phyloP scores from a whole-genome alignment of 1,140 invertebrate species.

The Solenopsis fugax region DNA sequence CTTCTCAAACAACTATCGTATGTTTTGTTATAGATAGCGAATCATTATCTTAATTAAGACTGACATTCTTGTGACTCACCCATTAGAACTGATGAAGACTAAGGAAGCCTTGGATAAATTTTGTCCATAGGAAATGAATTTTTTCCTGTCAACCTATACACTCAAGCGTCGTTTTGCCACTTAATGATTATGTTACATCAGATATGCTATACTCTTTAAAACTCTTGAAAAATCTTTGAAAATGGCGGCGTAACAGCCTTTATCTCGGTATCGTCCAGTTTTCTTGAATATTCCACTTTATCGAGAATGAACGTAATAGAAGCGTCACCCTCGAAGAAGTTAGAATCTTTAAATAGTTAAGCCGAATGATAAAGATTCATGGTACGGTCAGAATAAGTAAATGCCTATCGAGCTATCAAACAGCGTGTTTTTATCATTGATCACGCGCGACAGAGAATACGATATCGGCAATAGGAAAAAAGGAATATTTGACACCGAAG shows the following conservation, averaged over 20 bases:
- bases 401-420: constrained; percentile 24
- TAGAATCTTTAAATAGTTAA: constrained; percentile 30
- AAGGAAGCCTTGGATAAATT: too few relatives aligned
- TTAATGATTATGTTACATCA: constrained; percentile 47
- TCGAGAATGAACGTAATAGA: neutral
- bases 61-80: too few relatives aligned
- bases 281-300: neutral
- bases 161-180: constrained; percentile 43
- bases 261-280: neutral
- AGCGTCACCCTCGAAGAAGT: neutral
- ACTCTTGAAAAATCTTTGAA: constrained; percentile 48
- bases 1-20: too few relatives aligned
- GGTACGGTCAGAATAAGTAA: constrained; percentile 7
- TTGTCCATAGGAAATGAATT: too few relatives aligned
- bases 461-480: neutral
- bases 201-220: constrained; percentile 24
- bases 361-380: neutral
- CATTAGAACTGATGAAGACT: too few relatives aligned
- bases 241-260: constrained; percentile 21
- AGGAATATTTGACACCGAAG: neutral
- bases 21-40: too few relatives aligned
- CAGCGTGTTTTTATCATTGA: constrained; percentile 16
- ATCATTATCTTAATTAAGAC: too few relatives aligned
- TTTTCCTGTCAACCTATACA: too few relatives aligned
- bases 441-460: neutral